Evolutionary conservation across 2,113 vertebrate species (phyloP).

Genomic region (Gracilinanus agilis): DNA sequence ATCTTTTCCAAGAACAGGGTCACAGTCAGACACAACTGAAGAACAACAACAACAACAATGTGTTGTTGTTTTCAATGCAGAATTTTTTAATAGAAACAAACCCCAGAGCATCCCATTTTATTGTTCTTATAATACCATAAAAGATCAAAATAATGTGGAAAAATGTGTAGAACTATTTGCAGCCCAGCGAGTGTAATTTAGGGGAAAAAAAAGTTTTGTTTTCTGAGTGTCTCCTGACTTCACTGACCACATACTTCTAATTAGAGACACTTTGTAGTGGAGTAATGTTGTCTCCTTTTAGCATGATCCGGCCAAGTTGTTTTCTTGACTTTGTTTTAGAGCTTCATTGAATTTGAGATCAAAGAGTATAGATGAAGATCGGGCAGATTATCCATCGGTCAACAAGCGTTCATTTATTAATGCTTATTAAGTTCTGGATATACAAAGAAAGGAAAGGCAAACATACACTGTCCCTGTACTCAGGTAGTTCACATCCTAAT

Average conservation of each 20-base stretch:
- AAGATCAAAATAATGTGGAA: conserved; percentile 34
- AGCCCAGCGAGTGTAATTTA: background rate
- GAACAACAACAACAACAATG: too few species aligned
- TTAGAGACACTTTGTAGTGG: conserved; percentile 95
- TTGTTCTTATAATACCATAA: conserved; percentile 38
- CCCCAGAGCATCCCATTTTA: conserved; percentile 60
- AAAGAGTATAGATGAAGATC: background rate
- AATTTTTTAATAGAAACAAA: conserved; percentile 66
- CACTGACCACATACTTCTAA: conserved; percentile 78
- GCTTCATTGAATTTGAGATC: background rate
- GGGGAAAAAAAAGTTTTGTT: background rate
- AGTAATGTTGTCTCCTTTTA: conserved; percentile 99
- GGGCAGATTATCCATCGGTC: background rate
- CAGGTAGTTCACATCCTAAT: background rate
- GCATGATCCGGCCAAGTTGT: conserved; percentile 98
- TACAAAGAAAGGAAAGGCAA: conserved; percentile 32
- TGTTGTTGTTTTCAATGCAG: background rate
- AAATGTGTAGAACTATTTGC: conserved; percentile 4
- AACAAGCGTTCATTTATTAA: conserved; percentile 25
- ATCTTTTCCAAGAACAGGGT: too few species aligned
- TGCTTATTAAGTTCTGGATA: background rate
- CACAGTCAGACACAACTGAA: too few species aligned
- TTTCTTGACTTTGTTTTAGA: too few species aligned
- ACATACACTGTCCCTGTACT: background rate
- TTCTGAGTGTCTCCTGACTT: conserved; percentile 29